Base-by-base conservation (phyloP, 1,140 invertebrate genomes). In the Elysia chlorotica region DNA sequence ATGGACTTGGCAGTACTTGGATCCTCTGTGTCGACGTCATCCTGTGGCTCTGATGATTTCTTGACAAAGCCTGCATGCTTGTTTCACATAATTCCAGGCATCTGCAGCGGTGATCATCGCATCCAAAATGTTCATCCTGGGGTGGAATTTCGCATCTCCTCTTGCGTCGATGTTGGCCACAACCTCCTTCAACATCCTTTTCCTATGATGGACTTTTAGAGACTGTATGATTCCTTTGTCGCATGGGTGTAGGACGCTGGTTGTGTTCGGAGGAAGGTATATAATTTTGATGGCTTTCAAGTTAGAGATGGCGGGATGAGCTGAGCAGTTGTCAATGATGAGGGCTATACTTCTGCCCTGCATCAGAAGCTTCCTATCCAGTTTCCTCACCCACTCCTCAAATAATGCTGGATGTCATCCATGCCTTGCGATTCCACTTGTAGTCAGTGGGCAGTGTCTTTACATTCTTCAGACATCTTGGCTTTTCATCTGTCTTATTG, bases 401-500 rank as follows among this genome's bases (percentile, higher is more conserved):
- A 76, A 78, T 28, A 78, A n/a, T 63, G 2, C 36, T 48, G 23
- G 35, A 23, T 1, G 69, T 79, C 74, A 78, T 76, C 71, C 76
- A 78, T 31, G 74, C 76, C 33, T 76, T 78, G 66, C 74, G 76
- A 48, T 75, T 78, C 5, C 62, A 37, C 37, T 66, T 74, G 68
- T 74, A 74, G 14, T 53, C 19, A 2, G 61, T 70, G 2, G 67
- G 75, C 2, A 76, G 72, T 36, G 66, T 28, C 48, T 76, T 69
- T 0, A 79, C 61, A 74, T 80, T 83, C 76, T 88, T 89, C 74
- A 89, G 90, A 79, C 87, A 89, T 30, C 82, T 77, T 57, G 87
- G 88, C 56, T 87, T 87, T 76, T 77, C 71, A n/a, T n/a, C n/a
- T n/a, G n/a, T n/a, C n/a, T n/a, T n/a, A n/a, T n/a, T n/a, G n/a